Evolutionary conservation across 2,113 vertebrate species (phyloP).

Genomic region (Ctenomys sociabilis): DNA sequence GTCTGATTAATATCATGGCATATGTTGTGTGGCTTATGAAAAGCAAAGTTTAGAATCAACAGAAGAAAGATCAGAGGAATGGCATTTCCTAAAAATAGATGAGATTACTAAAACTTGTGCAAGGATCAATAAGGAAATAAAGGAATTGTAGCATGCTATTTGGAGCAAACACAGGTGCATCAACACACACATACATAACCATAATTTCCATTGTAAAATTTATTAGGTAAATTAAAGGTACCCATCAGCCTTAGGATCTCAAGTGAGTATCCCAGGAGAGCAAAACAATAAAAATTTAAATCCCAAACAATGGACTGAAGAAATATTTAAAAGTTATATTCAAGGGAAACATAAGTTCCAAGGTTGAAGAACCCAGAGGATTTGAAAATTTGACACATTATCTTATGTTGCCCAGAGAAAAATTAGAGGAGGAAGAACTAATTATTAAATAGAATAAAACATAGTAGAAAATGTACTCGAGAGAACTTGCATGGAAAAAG

Average conservation of each 20-base stretch:
- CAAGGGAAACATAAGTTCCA: background rate
- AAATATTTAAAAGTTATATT: background rate
- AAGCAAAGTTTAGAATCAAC: background rate
- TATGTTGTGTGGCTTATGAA: background rate
- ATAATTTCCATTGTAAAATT: background rate
- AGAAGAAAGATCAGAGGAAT: background rate
- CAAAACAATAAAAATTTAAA: background rate
- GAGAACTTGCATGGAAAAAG: too few relatives aligned
- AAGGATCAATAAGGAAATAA: background rate
- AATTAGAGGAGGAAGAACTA: background rate
- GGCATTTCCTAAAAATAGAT: background rate
- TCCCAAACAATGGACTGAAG: background rate
- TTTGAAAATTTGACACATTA: background rate
- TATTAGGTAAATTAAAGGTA: background rate
- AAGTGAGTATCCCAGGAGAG: background rate
- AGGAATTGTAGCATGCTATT: background rate
- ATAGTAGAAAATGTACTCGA: background rate
- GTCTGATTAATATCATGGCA: background rate
- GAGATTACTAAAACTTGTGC: background rate
- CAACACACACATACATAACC: background rate
- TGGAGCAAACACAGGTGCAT: background rate
- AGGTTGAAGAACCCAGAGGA: background rate
- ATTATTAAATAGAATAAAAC: background rate
- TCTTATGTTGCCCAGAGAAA: background rate
- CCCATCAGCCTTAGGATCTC: background rate